Evolutionary conservation across 2,888 invertebrate genomes (phyloP).

Genomic region (Bellardia bayeri): DNA sequence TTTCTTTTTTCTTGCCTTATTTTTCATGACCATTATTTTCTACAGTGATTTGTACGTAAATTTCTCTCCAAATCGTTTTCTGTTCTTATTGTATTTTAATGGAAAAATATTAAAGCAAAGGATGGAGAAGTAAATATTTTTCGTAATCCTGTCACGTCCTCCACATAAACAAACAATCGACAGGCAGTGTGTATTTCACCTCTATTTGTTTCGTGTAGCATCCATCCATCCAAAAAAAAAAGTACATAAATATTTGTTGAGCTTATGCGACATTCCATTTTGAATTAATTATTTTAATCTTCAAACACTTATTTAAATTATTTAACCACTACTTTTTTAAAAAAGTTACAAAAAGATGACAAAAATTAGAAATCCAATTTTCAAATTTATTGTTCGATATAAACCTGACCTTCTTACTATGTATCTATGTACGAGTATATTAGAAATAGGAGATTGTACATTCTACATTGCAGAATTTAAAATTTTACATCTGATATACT

Average conservation of each 20-base stretch:
- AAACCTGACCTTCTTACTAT: too few species aligned
- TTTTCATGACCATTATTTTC: constrained; percentile 61
- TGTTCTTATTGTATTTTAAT: constrained; percentile 11
- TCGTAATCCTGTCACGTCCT: constrained; percentile 69
- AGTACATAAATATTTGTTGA: background rate
- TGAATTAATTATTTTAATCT: too few species aligned
- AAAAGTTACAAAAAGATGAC: too few species aligned
- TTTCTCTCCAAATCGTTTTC: constrained; percentile 25
- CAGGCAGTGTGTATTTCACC: constrained; percentile 52
- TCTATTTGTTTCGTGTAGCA: constrained; percentile 9
- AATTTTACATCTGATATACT: too few species aligned
- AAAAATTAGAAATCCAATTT: too few species aligned
- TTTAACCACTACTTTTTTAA: too few species aligned
- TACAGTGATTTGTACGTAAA: constrained; percentile 70
- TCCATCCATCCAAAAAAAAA: background rate
- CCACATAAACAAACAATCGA: constrained; percentile 67
- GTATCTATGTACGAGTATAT: too few species aligned
- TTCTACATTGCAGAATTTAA: too few species aligned
- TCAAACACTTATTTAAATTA: too few species aligned
- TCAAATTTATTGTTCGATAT: too few species aligned
- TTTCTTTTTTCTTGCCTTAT: constrained; percentile 6
- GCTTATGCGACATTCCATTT: too few species aligned
- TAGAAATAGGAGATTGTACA: too few species aligned
- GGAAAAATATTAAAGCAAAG: background rate
- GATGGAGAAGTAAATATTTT: constrained; percentile 33